Percentiles rank a stretch among this genome's conserved stretches.
Evolutionary conservation across 2,888 invertebrate genomes (phyloP).

Genomic region (Aleiodes alternator): DNA sequence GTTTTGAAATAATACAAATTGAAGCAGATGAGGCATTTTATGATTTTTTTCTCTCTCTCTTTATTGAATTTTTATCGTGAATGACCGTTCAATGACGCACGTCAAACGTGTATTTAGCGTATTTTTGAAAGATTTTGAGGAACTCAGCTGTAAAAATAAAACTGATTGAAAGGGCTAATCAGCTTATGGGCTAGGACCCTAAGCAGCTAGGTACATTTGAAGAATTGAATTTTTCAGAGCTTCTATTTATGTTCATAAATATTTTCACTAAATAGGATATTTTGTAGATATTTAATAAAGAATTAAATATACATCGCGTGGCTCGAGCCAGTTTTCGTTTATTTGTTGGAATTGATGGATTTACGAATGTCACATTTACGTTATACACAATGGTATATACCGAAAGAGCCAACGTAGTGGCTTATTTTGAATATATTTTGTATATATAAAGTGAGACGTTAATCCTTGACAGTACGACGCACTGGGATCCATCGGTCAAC

Average conservation of each 20-base stretch:
- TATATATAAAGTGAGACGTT: conserved; percentile 28
- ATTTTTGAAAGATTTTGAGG: too few species aligned
- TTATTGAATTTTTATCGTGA: background rate
- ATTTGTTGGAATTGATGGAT: conserved; percentile 30
- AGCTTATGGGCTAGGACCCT: background rate
- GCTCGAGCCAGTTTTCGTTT: conserved; percentile 19
- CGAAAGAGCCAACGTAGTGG: background rate
- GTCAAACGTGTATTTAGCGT: too few species aligned
- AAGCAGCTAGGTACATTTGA: background rate
- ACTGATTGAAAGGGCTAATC: too few species aligned
- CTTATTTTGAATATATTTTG: conserved; percentile 13
- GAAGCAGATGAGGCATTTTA: background rate
- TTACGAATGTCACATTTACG: conserved; percentile 32
- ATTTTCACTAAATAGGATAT: conserved; percentile 6
- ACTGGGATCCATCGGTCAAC: conserved; percentile 28
- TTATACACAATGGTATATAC: conserved; percentile 9
- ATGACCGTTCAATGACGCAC: too few species aligned
- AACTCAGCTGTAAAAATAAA: too few species aligned
- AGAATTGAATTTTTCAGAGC: background rate
- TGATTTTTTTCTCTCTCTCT: background rate
- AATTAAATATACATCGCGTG: conserved; percentile 17
- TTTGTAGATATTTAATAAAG: background rate
- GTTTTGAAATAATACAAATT: background rate
- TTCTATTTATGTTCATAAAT: background rate
- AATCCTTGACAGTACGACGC: conserved; percentile 31